These are phyloP conservation scores for Oceanodroma tethys DNA, from an alignment of 2,113 vertebrate genomes.

Conservation along the genomic window DNA sequence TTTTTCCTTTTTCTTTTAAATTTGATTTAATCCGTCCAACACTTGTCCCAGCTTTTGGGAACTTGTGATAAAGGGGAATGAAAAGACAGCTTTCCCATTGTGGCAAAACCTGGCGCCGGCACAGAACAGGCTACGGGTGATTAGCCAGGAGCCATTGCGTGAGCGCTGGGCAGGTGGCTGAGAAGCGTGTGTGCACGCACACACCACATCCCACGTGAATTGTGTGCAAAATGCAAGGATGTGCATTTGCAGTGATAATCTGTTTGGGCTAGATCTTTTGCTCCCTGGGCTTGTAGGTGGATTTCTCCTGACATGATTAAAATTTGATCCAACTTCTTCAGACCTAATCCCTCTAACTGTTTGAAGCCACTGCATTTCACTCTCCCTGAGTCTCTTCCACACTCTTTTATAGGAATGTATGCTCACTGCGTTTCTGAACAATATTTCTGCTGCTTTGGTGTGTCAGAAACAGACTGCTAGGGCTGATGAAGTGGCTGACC, in stretches of 20 bases:
- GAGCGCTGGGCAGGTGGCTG: not conserved
- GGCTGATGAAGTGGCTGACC: not conserved
- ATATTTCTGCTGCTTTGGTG: not conserved
- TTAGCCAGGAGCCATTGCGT: not conserved
- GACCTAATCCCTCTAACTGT: not conserved
- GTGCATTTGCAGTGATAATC: not conserved
- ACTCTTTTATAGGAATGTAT: not conserved
- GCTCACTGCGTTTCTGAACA: not conserved
- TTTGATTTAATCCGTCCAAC: conserved; percentile 54
- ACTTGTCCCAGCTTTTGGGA: conserved; percentile 50
- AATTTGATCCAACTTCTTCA: not conserved
- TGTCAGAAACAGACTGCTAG: not conserved
- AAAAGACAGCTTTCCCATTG: conserved; percentile 21
- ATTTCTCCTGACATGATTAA: not conserved
- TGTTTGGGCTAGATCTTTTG: not conserved
- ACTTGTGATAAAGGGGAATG: conserved; percentile 27
- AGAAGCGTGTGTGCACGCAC: not conserved
- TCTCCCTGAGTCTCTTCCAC: not conserved
- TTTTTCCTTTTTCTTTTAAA: not conserved
- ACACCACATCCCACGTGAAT: not conserved
- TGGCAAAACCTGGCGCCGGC: not conserved
- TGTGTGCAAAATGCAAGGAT: not conserved
- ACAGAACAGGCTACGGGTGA: not conserved
- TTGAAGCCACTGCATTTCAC: not conserved
- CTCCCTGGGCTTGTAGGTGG: not conserved